Base-by-base conservation (phyloP, 2,797 vertebrate species). In the Squalus acanthias region DNA sequence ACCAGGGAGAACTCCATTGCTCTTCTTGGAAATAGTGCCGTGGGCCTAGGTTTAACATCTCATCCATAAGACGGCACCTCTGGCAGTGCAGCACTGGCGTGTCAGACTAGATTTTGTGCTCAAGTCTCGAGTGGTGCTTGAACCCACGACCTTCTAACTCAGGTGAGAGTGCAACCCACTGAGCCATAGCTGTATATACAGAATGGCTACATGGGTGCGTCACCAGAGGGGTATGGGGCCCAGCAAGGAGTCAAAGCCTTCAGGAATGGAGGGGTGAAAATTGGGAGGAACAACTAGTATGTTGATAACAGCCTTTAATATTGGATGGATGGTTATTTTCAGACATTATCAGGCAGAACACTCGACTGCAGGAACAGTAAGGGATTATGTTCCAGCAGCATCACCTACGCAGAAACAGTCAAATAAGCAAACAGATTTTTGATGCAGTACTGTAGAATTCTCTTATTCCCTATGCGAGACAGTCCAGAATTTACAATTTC, bases 401-500 rank as follows among this genome's bases (percentile, higher is more conserved):
- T 95, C 29, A 76, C 70, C 70, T 53, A 69, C 17, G 70, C 94
- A 95, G 94, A 95, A 76, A 29, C 24, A 95, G 50, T 57, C 46
- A 74, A 74, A 74, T 76, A n/a, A 95, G 12, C 46, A 50, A 50
- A 50, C 82, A 85, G 20, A 85, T 50, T 85, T 85, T 85, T 85
- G 82, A 50, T 85, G 82, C 94, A n/a, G 17, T 53, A 53, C 46
- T n/a, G 12, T 53, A 72, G 50, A 69, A 74, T 74, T 95, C 13
- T 76, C 17, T 60, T 76, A 95, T 74, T 95, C 67, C 29, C 70
- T 57, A 29, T 57, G 67, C 29, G 5, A 95, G 7, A 33, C 46
- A 74, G 29, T 57, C 69, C 94, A 57, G 24, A 50, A 95, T 95
- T 76, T 95, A 74, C 69, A 72, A 53, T 95, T 95, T 95, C 67